Evolutionary conservation across 1,140 invertebrate genomes (phyloP), one percentile per base, ranked within the genome.

Genomic region (Bombus sibiricus): DNA sequence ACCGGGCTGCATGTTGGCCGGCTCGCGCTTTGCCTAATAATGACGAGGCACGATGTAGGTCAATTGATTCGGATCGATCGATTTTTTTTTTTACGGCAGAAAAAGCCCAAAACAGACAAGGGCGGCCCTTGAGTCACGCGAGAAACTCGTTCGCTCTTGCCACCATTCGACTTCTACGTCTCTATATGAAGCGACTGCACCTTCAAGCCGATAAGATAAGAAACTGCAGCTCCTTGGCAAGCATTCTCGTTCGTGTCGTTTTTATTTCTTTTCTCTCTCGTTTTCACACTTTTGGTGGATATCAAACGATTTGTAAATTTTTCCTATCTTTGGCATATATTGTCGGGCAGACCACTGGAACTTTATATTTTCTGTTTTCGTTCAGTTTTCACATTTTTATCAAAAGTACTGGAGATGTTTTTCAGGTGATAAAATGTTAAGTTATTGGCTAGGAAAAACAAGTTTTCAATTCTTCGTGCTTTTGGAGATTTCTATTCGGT

Each of bases 11-110:
- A 69, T 68, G 86, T 77, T 32, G 39, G 37, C 39, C 39, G 34
- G 13, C 71, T 53, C 73, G 43, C 73, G 43, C n/a, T 39, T 76
- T 53, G 81, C 37, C 59, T 87, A 80, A 87, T 37, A 47, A 47
- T 47, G 68, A 80, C 64, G 72, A 85, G 71, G 39, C 68, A 43
- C 62, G 64, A 88, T 88, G 81, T 88, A 88, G 87, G 87, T 88
- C 81, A 88, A 88, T 88, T 88, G 83, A 87, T 88, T 88, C 81
- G 74, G 74, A 79, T 39, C 64, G 83, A 88, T 88, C 81, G 87
- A 88, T 88, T 88, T 88, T 62, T 43, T 43, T 80, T 43, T 80
- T 41, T 78, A 68, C 64, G 86, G 62, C 15, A 64, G 57, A 32
- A 78, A 32, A 43, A 69, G 80, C 71, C 68, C 47, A 71, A 80